Percentiles rank a stretch among this genome's conserved stretches.
Conservation (phyloP, 37 sponge, comb jelly and placozoan genomes). For the Oopsacas minuta region DNA sequence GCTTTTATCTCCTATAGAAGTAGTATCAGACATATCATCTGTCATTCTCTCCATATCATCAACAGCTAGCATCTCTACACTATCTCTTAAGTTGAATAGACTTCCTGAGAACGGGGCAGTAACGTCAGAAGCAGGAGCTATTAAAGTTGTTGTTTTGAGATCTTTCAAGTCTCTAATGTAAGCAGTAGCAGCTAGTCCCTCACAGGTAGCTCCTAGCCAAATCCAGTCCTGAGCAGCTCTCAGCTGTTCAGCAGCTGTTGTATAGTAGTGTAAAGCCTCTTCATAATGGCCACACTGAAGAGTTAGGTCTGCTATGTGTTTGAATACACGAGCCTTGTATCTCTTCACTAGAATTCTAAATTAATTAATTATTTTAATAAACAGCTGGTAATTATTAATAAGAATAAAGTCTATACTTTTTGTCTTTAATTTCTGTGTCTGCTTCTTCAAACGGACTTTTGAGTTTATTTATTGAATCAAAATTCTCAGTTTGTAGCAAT, state of each 20-base stretch:
- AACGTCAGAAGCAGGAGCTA: background rate
- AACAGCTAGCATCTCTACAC: background rate
- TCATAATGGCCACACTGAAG: background rate
- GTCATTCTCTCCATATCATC: background rate
- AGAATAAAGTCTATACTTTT: background rate
- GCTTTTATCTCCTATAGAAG: background rate
- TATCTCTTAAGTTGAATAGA: background rate
- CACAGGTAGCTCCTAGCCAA: background rate
- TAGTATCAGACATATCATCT: background rate
- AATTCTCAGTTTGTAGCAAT: background rate
- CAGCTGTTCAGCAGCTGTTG: conserved; percentile 6
- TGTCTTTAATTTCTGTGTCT: background rate
- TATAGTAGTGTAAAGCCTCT: conserved; percentile 7
- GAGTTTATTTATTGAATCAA: conserved; percentile 11
- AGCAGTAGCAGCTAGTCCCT: background rate
- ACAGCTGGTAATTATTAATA: background rate
- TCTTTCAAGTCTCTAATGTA: background rate
- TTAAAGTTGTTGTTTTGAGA: background rate
- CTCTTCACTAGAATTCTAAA: background rate
- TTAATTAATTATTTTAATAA: background rate
- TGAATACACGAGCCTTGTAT: background rate
- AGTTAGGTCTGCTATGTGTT: conserved; percentile 7
- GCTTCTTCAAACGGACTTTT: conserved; percentile 12
- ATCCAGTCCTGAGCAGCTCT: conserved; percentile 1
- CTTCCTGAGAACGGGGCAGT: background rate